phyloP scores from a whole-genome alignment of 2,113 vertebrate species.

The Tupaia chinensis region DNA sequence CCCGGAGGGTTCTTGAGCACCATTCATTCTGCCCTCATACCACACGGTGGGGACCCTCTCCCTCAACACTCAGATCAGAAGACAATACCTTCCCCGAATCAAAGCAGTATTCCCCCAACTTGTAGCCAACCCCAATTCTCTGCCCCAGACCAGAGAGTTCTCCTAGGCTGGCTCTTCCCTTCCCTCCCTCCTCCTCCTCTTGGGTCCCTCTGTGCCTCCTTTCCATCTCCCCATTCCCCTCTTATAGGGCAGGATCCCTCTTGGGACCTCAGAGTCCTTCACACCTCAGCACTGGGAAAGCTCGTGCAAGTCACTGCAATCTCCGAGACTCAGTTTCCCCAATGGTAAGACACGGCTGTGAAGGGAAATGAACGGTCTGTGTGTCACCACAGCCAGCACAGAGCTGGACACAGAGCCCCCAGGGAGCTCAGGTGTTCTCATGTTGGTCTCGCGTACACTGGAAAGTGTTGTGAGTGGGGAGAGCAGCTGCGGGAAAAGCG shows the following conservation, averaged over 20 bases:
- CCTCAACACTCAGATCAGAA: neutral
- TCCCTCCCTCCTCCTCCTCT: neutral
- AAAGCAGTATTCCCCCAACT: neutral
- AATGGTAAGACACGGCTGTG: neutral
- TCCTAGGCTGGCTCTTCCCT: too few relatives aligned
- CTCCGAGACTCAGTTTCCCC: conserved; percentile 10
- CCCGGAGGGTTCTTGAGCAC: neutral
- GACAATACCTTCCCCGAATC: neutral
- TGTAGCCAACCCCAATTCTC: neutral
- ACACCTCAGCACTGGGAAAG: neutral
- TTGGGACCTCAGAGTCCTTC: neutral
- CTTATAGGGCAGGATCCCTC: neutral
- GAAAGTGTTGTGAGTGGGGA: neutral
- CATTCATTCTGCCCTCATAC: neutral
- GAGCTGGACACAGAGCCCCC: neutral
- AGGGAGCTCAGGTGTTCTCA: neutral
- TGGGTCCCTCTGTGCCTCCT: neutral
- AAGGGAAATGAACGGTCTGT: neutral
- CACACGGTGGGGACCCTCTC: neutral
- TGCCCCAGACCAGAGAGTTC: neutral
- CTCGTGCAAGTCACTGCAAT: neutral
- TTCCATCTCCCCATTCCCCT: too few relatives aligned
- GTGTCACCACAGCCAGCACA: neutral
- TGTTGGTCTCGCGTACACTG: neutral
- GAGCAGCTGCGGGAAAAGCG: neutral